phyloP scores from a whole-genome alignment of 2,888 invertebrate species.

The Nomada flava region DNA sequence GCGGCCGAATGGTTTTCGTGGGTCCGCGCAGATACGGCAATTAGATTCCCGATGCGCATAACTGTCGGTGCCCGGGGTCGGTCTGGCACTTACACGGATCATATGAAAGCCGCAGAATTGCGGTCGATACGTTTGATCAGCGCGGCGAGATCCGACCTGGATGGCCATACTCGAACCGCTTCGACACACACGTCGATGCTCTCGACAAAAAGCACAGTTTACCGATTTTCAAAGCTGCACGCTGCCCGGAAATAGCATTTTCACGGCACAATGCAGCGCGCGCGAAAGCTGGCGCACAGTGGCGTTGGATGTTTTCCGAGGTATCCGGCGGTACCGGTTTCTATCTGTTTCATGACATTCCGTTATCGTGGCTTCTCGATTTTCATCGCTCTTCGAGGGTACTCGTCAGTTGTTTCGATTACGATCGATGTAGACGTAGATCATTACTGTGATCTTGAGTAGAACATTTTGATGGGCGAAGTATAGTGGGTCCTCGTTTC shows the following conservation, averaged over 20 bases:
- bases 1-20: constrained; percentile 47
- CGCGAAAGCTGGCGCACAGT: constrained; percentile 11
- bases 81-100: constrained; percentile 56
- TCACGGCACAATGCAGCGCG: constrained; percentile 1
- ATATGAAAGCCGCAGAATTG: constrained; percentile 76
- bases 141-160: constrained; percentile 65
- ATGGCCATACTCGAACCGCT: constrained; percentile 64
- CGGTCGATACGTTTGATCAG: constrained; percentile 80
- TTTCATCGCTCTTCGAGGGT: too few relatives aligned
- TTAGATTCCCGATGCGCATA: constrained; percentile 51
- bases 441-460: too few relatives aligned
- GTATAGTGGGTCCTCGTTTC: too few relatives aligned
- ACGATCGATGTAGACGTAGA: too few relatives aligned
- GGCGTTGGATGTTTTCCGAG: too few relatives aligned
- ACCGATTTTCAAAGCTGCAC: constrained; percentile 43
- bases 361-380: too few relatives aligned
- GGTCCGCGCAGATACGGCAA: constrained; percentile 36
- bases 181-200: constrained; percentile 55
- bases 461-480: too few relatives aligned
- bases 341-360: too few relatives aligned
- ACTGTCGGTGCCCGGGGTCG: constrained; percentile 13
- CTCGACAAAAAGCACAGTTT: constrained; percentile 52
- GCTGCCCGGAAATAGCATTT: constrained; percentile 14
- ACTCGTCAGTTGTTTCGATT: too few relatives aligned
- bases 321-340: too few relatives aligned